Base-by-base conservation (phyloP, 1,140 invertebrate genomes). In the Octopus bimaculoides region DNA sequence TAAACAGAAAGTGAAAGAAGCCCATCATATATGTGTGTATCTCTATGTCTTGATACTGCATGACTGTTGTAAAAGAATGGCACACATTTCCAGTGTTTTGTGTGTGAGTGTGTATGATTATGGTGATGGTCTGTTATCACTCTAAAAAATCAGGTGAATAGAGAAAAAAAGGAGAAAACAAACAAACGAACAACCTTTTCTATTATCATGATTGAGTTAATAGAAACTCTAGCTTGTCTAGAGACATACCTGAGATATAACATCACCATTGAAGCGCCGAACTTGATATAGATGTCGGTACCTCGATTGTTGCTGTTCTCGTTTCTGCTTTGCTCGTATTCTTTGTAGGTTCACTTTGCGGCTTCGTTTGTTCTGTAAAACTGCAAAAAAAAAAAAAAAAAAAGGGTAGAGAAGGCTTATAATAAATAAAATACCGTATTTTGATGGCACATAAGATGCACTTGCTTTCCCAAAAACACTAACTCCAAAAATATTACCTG, bases 211-310 rank as follows among this genome's bases (percentile, higher is more conserved):
- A 61, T 17, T 61, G 56, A 7, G 56, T 9, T 61, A 61, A 9
- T 9, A 61, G 56, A 61, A 61, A 7, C 17, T 61, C 17, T 61
- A 12, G 17, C 9, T 12, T 61, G 56, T 61, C 26, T 41, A 61
- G 56, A 12, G 26, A 55, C 82, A 86, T 82, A 92, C 95, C 93
- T 96, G 95, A 84, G 95, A 95, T 79, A 97, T 95, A 83, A 96
- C 94, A 91, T 96, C 95, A 17, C 95, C 95, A 84, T 96, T 95
- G 55, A 94, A 94, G 14, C 95, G 95, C 82, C 95, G 92, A 80
- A 96, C 94, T 91, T 96, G 95, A 91, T 96, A 97, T 81, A 97
- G 90, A 88, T 97, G 96, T 78, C 95, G 92, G 88, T 96, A 96
- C 88, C 95, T 95, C 84, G 94, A 93, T 86, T 95, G 92, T 89